Base-by-base conservation (phyloP, 2,797 vertebrate species). In the Hypotaenidia philippensis region DNA sequence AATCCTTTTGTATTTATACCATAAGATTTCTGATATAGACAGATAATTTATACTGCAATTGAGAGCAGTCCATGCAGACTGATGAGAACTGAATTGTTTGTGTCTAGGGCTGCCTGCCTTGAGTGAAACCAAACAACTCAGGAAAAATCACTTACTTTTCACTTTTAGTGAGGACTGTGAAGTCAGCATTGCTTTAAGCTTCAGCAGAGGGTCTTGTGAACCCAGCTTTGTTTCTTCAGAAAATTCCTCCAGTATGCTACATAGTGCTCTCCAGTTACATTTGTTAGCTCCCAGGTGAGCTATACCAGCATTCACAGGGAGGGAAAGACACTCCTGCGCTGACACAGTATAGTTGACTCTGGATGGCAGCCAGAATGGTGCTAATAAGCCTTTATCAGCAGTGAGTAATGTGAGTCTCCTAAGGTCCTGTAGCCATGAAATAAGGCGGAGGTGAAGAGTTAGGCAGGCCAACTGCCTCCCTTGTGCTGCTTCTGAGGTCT, bases 61-160 rank as follows among this genome's bases (percentile, higher is more conserved):
- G 82, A 94, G 83, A 90, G 68, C 74, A 66, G 74, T 91, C 49
- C 29, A 49, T 41, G 25, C 31, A 81, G 77, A 38, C 71, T 91
- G 49, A 71, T 89, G 63, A 96, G 41, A 91, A 70, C 41, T 95
- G 88, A 94, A 86, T 88, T 84, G 63, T 7, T 87, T 96, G 56
- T 52, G 22, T 50, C 41, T 59, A 47, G 23, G 22, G 21, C 69
- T 94, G 38, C 6, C 38, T 88, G 16, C 47, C 17, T 86, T 59
- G 20, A 91, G 8, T 66, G 72, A 75, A 94, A 72, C 27, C 21
- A 85, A 78, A 85, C 71, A 86, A 55, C 17, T 20, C 36, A 40
- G 53, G 45, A 65, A 72, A 93, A 86, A 50, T 23, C 2, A 2
- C 36, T 56, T 65, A 36, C 10, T 83, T 94, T 83, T 71, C 12